Evolutionary conservation across 2,113 vertebrate species (phyloP).

Genomic region (Gulo gulo): DNA sequence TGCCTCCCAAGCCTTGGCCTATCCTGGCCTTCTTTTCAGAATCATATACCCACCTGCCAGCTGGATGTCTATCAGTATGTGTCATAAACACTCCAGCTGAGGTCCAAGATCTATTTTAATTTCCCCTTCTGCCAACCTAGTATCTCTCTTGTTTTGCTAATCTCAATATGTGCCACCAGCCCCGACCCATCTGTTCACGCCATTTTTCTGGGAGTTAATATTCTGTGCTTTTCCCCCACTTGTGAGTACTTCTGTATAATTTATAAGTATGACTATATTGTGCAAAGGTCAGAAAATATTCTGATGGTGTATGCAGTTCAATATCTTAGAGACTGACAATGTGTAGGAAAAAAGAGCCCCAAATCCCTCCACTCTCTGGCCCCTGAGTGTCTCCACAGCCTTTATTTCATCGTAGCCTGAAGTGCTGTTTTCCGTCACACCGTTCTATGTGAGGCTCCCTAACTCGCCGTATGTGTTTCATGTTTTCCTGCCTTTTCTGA

Average conservation of each 20-base stretch:
- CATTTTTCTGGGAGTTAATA: neutral
- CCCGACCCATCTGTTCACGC: neutral
- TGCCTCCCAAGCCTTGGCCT: neutral
- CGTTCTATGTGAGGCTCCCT: neutral
- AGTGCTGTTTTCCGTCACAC: neutral
- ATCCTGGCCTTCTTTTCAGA: neutral
- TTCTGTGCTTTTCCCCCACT: neutral
- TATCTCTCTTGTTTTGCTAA: conserved; percentile 5
- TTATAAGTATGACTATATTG: neutral
- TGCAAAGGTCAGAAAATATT: neutral
- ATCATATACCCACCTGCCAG: neutral
- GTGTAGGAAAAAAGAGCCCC: neutral
- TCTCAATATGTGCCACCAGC: neutral
- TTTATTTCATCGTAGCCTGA: neutral
- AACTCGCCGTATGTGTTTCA: neutral
- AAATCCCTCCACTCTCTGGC: neutral
- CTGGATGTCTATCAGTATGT: neutral
- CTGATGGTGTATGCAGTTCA: neutral
- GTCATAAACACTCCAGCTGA: neutral
- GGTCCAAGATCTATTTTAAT: neutral
- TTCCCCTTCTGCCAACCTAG: neutral
- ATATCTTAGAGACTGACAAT: neutral
- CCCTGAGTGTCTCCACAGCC: neutral
- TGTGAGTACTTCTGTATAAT: neutral
- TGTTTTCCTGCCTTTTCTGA: neutral